Evolutionary conservation across 2,888 invertebrate species (phyloP).

Genomic region (Hermodice carunculata): DNA sequence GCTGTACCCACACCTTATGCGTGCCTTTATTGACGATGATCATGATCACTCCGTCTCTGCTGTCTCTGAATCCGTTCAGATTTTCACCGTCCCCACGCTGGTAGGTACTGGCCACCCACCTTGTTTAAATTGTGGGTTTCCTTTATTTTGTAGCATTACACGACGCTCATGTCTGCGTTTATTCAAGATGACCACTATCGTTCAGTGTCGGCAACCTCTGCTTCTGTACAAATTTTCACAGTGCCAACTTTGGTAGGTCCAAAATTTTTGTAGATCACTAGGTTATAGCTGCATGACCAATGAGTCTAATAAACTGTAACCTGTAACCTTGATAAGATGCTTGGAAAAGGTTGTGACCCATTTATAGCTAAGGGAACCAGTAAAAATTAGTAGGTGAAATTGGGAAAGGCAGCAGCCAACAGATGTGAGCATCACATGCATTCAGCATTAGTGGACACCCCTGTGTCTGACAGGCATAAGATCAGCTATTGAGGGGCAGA

Average conservation of each 20-base stretch:
- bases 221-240: constrained; percentile 67
- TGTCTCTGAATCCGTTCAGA: constrained; percentile 93
- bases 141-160: constrained; percentile 63
- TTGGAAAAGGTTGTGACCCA: too few relatives aligned
- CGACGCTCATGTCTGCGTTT: constrained; percentile 57
- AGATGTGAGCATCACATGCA: too few relatives aligned
- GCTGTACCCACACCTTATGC: constrained; percentile 70
- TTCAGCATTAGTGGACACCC: too few relatives aligned
- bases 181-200: constrained; percentile 63
- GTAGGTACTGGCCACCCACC: constrained; percentile 54
- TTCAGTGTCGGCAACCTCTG: constrained; percentile 60
- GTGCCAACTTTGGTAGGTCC: constrained; percentile 66
- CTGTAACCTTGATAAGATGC: too few relatives aligned
- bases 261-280: too few relatives aligned
- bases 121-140: background rate
- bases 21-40: constrained; percentile 96
- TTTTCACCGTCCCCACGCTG: constrained; percentile 85
- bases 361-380: too few relatives aligned
- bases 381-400: too few relatives aligned
- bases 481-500: too few relatives aligned
- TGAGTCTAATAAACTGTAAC: too few relatives aligned
- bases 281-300: too few relatives aligned
- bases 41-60: constrained; percentile 97
- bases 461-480: too few relatives aligned
- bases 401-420: too few relatives aligned